A percentile compares a stretch with the other conserved stretches of the same genome.
Conservation (phyloP, 1,140 invertebrate genomes). For the Octopus bimaculoides region DNA sequence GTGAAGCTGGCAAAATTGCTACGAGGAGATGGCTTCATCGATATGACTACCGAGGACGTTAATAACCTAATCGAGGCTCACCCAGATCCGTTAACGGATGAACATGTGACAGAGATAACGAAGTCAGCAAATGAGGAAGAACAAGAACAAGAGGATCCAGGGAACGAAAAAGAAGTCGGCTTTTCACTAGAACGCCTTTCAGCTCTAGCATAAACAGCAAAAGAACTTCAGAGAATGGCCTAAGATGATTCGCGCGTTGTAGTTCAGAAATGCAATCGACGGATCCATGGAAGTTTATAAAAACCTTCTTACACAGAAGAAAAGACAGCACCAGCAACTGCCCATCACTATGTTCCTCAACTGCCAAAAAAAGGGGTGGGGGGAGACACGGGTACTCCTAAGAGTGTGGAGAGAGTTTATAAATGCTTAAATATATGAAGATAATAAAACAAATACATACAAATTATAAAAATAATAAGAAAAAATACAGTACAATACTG, state of each 20-base stretch:
- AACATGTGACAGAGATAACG: background rate
- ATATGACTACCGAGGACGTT: background rate
- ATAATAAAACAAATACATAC: slow-evolving; percentile 5
- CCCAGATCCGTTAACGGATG: slow-evolving; percentile 6
- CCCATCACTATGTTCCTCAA: slow-evolving; percentile 3
- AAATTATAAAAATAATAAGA: too few species aligned
- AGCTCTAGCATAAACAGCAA: background rate
- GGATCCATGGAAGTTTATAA: slow-evolving; percentile 1
- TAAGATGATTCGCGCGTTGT: slow-evolving; percentile 3
- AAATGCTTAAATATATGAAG: slow-evolving; percentile 5
- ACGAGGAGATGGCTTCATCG: slow-evolving; percentile 3
- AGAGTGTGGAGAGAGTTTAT: background rate
- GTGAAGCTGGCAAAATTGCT: slow-evolving; percentile 3
- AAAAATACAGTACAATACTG: too few species aligned
- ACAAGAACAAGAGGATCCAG: background rate
- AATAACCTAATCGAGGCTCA: slow-evolving; percentile 3
- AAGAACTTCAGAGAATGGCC: slow-evolving; percentile 6
- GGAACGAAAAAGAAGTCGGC: background rate
- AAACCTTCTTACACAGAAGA: slow-evolving; percentile 3
- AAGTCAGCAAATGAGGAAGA: slow-evolving; percentile 6
- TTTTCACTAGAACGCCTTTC: background rate
- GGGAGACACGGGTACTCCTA: background rate
- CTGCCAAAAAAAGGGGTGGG: slow-evolving; percentile 1
- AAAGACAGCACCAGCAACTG: slow-evolving; percentile 6
- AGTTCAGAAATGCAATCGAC: slow-evolving; percentile 7